phyloP scores from a whole-genome alignment of 2,113 vertebrate genomes.

The Bettongia penicillata region DNA sequence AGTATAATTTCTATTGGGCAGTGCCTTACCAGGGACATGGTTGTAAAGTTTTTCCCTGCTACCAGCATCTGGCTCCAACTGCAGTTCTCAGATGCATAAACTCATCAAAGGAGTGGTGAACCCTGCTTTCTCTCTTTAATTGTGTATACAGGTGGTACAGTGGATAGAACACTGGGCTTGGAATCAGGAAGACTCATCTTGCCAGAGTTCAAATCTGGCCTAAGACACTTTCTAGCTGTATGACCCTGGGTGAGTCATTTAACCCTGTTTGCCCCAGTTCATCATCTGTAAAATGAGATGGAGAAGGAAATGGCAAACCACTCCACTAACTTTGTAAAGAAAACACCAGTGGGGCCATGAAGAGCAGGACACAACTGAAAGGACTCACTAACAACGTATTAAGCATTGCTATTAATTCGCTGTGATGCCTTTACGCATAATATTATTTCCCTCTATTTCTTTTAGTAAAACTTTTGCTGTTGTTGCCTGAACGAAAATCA shows the following conservation, averaged over 20 bases:
- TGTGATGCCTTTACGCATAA: background rate
- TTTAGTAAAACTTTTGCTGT: background rate
- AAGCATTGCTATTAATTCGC: background rate
- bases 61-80: background rate
- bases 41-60: background rate
- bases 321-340: background rate
- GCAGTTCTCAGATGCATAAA: background rate
- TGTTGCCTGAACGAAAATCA: background rate
- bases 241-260: background rate
- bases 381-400: background rate
- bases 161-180: background rate
- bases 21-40: background rate
- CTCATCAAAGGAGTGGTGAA: background rate
- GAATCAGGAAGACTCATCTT: background rate
- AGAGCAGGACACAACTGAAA: background rate
- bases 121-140: background rate
- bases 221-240: background rate
- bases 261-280: background rate
- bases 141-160: background rate
- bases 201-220: background rate
- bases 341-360: background rate
- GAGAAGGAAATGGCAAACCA: background rate
- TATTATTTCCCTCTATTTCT: background rate
- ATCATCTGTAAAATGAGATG: background rate
- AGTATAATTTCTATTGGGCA: background rate